These are phyloP conservation scores for Urosaurus nigricauda DNA, from an alignment of 2,797 vertebrate genomes.

Conservation along the genomic window DNA sequence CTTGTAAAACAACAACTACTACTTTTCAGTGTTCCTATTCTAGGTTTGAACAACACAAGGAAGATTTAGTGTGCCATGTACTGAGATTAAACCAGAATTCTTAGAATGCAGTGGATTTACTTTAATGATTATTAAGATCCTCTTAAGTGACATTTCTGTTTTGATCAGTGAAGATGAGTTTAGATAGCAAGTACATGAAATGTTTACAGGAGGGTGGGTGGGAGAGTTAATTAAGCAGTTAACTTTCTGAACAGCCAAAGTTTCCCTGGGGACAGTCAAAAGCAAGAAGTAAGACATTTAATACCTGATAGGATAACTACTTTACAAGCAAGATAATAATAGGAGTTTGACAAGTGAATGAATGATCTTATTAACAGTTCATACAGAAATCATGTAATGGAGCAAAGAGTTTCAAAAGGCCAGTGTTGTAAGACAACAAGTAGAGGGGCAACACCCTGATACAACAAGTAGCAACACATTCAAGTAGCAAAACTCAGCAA, in stretches of 20 bases:
- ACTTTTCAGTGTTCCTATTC: neutral
- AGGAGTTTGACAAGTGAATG: constrained; percentile 67
- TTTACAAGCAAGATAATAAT: constrained; percentile 59
- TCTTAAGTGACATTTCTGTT: constrained; percentile 8
- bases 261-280: constrained; percentile 32
- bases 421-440: constrained; percentile 20
- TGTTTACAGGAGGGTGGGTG: neutral
- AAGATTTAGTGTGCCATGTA: neutral
- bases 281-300: constrained; percentile 32
- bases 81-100: neutral
- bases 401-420: constrained; percentile 52
- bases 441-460: constrained; percentile 20
- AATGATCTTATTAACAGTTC: constrained; percentile 66
- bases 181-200: constrained; percentile 12
- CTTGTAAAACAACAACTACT: neutral
- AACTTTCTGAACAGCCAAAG: constrained; percentile 39
- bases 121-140: constrained; percentile 25
- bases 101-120: neutral
- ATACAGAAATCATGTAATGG: constrained; percentile 62
- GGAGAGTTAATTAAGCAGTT: constrained; percentile 35
- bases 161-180: constrained; percentile 11
- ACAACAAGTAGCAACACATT: constrained; percentile 32
- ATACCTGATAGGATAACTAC: constrained; percentile 48
- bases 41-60: neutral
- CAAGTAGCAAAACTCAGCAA: constrained; percentile 14